A percentile compares a stretch with the other conserved stretches of the same genome.
Evolutionary conservation across 37 sponge, comb jelly and placozoan genomes (phyloP).

Genomic region (Diacarnus erythraeanus): DNA sequence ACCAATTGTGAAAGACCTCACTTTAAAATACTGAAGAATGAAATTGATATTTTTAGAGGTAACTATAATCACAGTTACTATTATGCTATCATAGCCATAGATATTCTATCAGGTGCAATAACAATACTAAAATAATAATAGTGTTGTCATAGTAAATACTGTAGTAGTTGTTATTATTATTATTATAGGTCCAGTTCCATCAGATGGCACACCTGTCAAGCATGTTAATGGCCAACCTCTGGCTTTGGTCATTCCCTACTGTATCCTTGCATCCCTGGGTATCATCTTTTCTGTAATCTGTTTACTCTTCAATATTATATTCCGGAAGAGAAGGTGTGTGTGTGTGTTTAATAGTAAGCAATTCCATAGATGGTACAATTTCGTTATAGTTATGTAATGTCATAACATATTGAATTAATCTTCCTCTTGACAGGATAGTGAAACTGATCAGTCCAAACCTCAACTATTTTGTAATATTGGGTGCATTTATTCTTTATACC

Average conservation of each 20-base stretch:
- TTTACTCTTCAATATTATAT: slow-evolving; percentile 27
- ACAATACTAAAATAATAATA: too few relatives aligned
- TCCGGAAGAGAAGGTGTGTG: neutral
- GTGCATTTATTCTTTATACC: slow-evolving; percentile 6
- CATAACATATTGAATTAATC: neutral
- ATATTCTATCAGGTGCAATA: too few relatives aligned
- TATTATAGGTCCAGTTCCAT: neutral
- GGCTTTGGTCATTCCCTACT: slow-evolving; percentile 9
- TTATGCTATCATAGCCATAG: too few relatives aligned
- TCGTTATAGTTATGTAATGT: neutral
- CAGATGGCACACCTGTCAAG: slow-evolving; percentile 25
- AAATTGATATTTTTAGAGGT: too few relatives aligned
- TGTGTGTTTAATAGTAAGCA: neutral
- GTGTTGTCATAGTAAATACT: neutral
- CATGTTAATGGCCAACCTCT: neutral
- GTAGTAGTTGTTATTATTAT: neutral
- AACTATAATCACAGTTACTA: too few relatives aligned
- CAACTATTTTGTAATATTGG: slow-evolving; percentile 14
- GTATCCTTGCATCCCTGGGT: slow-evolving; percentile 15
- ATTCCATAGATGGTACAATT: neutral
- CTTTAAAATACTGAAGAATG: neutral
- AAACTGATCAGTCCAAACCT: slow-evolving; percentile 22
- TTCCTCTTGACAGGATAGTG: slow-evolving; percentile 6
- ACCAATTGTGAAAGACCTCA: neutral
- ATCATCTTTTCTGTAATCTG: slow-evolving; percentile 24